phyloP scores from a whole-genome alignment of 2,797 vertebrate species.

The Chelon labrosus region DNA sequence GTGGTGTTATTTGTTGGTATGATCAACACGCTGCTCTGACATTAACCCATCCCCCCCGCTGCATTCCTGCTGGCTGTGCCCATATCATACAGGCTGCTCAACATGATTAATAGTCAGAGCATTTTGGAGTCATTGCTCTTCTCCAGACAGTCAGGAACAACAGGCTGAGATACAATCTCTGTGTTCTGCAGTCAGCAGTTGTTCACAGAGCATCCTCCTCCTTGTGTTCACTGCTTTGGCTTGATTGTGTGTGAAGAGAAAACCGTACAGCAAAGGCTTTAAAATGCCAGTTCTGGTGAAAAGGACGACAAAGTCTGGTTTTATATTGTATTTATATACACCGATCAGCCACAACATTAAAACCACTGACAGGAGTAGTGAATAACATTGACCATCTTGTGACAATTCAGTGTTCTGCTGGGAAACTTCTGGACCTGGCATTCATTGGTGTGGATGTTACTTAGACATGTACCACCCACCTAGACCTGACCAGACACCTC shows the following conservation, averaged over 20 bases:
- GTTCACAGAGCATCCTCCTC: conserved; percentile 43
- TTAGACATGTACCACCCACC: too few species aligned
- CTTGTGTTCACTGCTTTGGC: conserved; percentile 11
- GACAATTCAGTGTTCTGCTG: too few species aligned
- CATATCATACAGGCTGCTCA: conserved; percentile 67
- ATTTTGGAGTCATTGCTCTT: conserved; percentile 77
- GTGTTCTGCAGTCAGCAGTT: conserved; percentile 72
- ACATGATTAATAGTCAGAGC: conserved; percentile 79
- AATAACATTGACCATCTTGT: too few species aligned
- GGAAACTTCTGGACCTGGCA: too few species aligned
- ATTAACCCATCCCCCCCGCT: conserved; percentile 51
- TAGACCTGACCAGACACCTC: too few species aligned
- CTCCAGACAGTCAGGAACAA: conserved; percentile 65
- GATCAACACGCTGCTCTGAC: conserved; percentile 54
- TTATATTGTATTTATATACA: neutral
- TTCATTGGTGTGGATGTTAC: too few species aligned
- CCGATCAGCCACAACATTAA: too few species aligned
- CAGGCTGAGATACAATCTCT: conserved; percentile 72
- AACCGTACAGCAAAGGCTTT: neutral
- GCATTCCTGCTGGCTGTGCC: conserved; percentile 57
- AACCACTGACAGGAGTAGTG: too few species aligned
- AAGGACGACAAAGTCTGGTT: neutral
- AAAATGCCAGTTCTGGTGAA: conserved; percentile 1
- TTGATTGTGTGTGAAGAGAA: conserved; percentile 10
- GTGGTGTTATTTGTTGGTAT: conserved; percentile 61